Conservation (phyloP, 2,888 invertebrate species). For the Acanthosoma haemorrhoidale region DNA sequence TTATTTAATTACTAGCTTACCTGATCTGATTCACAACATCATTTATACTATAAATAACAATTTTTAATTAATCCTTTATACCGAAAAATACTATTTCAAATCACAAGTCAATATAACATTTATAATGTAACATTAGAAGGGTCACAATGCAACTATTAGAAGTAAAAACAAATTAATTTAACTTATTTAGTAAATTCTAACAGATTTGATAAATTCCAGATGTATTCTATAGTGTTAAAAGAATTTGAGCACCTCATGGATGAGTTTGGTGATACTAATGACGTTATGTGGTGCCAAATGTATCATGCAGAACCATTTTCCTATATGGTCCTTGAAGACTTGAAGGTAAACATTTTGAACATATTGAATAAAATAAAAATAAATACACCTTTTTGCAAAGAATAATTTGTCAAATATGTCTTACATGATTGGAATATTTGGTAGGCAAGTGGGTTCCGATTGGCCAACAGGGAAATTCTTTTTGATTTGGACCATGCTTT, state of each 20-base stretch:
- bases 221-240: constrained; percentile 1
- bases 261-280: constrained; percentile 19
- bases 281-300: constrained; percentile 23
- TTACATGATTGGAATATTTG: neutral
- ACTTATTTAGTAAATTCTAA: too few species aligned
- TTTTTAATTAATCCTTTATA: too few species aligned
- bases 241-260: constrained; percentile 28
- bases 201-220: neutral
- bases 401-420: neutral
- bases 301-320: constrained; percentile 7
- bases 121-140: too few species aligned
- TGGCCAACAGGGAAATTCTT: neutral
- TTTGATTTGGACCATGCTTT: constrained; percentile 16
- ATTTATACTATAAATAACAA: too few species aligned
- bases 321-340: constrained; percentile 21
- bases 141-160: too few species aligned
- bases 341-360: constrained; percentile 9
- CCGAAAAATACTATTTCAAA: too few species aligned
- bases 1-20: too few species aligned
- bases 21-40: too few species aligned
- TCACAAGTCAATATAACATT: too few species aligned
- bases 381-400: neutral
- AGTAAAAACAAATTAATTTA: too few species aligned
- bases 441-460: neutral
- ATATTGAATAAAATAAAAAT: neutral